A percentile compares a stretch with the other conserved stretches of the same genome.
phyloP scores from a whole-genome alignment of 2,113 vertebrate species.

The Lophius piscatorius region DNA sequence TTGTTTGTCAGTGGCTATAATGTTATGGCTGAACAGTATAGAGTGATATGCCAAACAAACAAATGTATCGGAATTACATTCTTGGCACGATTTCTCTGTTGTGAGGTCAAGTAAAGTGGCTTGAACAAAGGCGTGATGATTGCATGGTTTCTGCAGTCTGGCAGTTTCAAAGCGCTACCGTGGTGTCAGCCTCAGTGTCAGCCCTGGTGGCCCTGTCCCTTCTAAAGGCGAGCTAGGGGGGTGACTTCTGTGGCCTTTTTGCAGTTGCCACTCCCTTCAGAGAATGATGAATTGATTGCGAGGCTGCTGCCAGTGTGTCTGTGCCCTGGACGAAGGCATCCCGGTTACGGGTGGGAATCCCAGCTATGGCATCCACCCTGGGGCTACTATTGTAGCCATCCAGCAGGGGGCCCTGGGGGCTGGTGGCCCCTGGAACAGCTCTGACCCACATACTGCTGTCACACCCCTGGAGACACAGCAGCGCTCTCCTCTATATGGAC shows the following conservation, averaged over 20 bases:
- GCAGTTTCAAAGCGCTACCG: constrained; percentile 35
- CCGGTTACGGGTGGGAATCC: constrained; percentile 85
- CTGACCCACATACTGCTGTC: constrained; percentile 85
- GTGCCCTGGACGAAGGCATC: constrained; percentile 82
- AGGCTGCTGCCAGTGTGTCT: constrained; percentile 83
- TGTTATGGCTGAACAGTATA: too few species aligned
- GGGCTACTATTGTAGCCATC: constrained; percentile 79
- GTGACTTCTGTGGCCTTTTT: constrained; percentile 75
- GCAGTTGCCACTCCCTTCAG: constrained; percentile 70
- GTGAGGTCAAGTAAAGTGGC: constrained; percentile 6
- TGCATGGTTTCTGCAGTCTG: constrained; percentile 30
- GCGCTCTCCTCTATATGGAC: constrained; percentile 46
- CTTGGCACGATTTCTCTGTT: constrained; percentile 11
- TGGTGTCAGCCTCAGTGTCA: constrained; percentile 42
- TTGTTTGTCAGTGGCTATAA: too few species aligned
- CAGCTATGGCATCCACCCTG: constrained; percentile 83
- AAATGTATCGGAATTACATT: too few species aligned
- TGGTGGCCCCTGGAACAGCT: constrained; percentile 76
- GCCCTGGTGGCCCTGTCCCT: constrained; percentile 67
- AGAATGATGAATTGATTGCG: constrained; percentile 85
- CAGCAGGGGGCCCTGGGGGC: constrained; percentile 82
- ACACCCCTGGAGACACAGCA: constrained; percentile 84
- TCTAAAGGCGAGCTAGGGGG: constrained; percentile 56
- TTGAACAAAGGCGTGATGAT: constrained; percentile 2
- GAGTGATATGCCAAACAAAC: too few species aligned